These are phyloP conservation scores for Hirudo medicinalis DNA, from an alignment of 1,140 invertebrate species.

Conservation along the genomic window DNA sequence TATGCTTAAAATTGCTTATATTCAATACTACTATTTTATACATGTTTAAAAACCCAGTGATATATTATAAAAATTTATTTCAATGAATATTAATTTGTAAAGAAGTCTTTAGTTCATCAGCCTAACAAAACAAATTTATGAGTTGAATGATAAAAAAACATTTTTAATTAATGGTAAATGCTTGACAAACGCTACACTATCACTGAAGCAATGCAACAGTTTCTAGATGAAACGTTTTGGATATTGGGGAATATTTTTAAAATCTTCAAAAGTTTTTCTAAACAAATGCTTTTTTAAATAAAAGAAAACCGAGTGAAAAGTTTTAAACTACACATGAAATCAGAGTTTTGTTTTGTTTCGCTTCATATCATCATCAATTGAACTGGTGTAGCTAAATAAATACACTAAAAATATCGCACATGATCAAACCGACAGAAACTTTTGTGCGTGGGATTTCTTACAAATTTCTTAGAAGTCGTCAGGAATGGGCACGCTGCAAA, in stretches of 20 bases:
- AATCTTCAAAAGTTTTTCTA: neutral
- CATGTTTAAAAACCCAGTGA: no score
- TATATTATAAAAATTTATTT: no score
- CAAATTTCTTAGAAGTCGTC: neutral
- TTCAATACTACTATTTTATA: no score
- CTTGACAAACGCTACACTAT: neutral
- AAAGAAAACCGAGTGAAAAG: no score
- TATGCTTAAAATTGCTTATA: no score
- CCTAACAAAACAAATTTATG: no score
- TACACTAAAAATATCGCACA: neutral
- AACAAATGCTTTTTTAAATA: no score
- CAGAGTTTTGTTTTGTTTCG: neutral
- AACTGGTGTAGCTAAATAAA: neutral
- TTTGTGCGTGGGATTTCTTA: neutral
- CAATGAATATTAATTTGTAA: no score
- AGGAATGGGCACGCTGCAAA: neutral
- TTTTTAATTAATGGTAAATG: no score
- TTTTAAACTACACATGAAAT: neutral
- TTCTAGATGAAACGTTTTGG: neutral
- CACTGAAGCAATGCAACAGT: neutral
- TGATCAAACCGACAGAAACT: neutral
- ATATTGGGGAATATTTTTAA: neutral
- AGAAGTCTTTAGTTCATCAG: no score
- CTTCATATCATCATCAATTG: neutral
- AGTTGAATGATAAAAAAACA: no score